phyloP scores from a whole-genome alignment of 2,888 invertebrate species.

The Lapara coniferarum region DNA sequence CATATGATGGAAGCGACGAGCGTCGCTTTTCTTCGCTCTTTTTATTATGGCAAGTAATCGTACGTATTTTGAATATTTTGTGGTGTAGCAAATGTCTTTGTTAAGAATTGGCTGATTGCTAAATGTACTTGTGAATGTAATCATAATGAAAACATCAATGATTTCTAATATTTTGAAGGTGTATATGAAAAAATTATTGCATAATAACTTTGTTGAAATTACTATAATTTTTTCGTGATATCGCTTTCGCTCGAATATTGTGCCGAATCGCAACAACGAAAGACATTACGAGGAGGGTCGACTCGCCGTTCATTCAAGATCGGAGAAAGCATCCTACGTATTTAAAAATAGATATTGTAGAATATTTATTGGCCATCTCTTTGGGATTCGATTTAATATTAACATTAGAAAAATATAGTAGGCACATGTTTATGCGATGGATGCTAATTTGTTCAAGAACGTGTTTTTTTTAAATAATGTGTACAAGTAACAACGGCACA shows the following conservation, averaged over 20 bases:
- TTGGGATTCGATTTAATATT: conserved; percentile 79
- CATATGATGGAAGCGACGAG: conserved; percentile 52
- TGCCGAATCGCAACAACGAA: conserved; percentile 53
- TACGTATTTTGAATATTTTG: not conserved
- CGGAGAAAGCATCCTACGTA: conserved; percentile 80
- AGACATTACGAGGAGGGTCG: conserved; percentile 78
- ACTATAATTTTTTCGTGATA: not conserved
- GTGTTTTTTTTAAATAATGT: conserved; percentile 35
- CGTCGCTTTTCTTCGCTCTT: conserved; percentile 37
- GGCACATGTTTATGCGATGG: conserved; percentile 63
- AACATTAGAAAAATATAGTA: conserved; percentile 75
- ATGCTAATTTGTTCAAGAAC: conserved; percentile 55
- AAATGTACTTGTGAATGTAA: not conserved
- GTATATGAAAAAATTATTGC: not conserved
- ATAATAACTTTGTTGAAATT: not conserved
- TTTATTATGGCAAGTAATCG: not conserved
- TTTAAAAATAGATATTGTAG: conserved; percentile 80
- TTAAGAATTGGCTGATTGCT: not conserved
- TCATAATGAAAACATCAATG: not conserved
- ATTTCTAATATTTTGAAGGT: not conserved
- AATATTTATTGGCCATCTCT: conserved; percentile 79
- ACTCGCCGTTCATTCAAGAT: conserved; percentile 78
- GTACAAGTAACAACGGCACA: not conserved
- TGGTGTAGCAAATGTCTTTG: not conserved
- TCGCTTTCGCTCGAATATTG: conserved; percentile 44